Conservation (phyloP, 2,113 vertebrate genomes). For the Ailurus styani region DNA sequence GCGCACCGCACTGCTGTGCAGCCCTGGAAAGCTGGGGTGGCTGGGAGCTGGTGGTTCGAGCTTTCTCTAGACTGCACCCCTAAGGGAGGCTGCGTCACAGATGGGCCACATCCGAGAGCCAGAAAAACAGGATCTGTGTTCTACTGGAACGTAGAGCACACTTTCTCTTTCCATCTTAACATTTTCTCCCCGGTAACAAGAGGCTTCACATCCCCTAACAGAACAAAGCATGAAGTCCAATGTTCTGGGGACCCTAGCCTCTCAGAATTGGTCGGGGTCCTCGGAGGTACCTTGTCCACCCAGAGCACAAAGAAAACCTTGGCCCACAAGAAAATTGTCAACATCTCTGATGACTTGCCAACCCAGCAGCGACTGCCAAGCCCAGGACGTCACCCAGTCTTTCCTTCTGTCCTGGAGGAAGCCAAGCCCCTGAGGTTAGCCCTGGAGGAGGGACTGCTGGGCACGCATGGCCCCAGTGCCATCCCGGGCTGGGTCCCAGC, state of each 20-base stretch:
- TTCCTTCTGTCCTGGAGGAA: background rate
- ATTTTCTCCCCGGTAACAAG: background rate
- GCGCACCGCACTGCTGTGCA: no score
- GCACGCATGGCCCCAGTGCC: background rate
- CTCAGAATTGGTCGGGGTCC: background rate
- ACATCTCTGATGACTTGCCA: background rate
- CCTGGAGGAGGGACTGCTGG: no score
- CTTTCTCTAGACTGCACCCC: background rate
- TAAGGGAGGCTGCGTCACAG: background rate
- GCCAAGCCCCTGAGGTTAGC: background rate
- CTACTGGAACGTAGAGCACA: background rate
- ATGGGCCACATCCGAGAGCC: background rate
- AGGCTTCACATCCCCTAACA: background rate
- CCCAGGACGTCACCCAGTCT: background rate
- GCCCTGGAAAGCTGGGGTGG: background rate
- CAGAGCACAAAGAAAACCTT: background rate
- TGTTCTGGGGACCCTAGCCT: background rate
- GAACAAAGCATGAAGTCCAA: background rate
- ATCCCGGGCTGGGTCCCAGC: background rate
- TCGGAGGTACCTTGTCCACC: background rate
- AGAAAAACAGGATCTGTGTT: background rate
- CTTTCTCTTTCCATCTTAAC: background rate
- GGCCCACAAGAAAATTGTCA: background rate
- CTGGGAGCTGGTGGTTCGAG: background rate
- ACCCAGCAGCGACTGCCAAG: accelerated